A percentile compares a stretch with the other conserved stretches of the same genome.
phyloP scores from a whole-genome alignment of 1,140 invertebrate genomes.

The Eueides isabella region DNA sequence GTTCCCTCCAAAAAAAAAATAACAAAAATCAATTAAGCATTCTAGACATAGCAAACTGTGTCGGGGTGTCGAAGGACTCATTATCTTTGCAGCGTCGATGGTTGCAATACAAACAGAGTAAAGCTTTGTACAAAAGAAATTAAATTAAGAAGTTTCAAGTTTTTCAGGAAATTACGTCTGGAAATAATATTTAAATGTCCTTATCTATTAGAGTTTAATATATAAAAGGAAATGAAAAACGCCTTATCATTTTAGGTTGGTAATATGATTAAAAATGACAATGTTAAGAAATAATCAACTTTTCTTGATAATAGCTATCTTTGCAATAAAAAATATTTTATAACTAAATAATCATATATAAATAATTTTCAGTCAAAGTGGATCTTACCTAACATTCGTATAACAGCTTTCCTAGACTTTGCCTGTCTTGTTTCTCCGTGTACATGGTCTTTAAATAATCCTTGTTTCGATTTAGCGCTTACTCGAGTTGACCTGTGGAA shows the following conservation, averaged over 20 bases:
- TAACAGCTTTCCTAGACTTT: constrained; percentile 88
- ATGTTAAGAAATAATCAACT: too few relatives aligned
- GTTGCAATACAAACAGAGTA: not conserved
- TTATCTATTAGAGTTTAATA: not conserved
- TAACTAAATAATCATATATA: too few relatives aligned
- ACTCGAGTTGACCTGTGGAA: constrained; percentile 59
- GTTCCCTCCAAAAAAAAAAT: too few relatives aligned
- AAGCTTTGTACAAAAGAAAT: not conserved
- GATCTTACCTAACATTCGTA: constrained; percentile 90
- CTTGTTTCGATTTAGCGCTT: constrained; percentile 58
- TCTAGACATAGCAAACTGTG: not conserved
- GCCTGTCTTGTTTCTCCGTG: constrained; percentile 85
- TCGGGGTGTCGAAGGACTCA: not conserved
- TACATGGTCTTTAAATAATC: constrained; percentile 82
- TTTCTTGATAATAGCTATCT: too few relatives aligned
- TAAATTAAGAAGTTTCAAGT: not conserved
- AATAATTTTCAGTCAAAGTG: not conserved
- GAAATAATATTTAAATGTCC: not conserved
- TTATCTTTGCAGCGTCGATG: not conserved
- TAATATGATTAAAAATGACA: too few relatives aligned
- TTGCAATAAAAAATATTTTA: too few relatives aligned
- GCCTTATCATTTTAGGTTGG: too few relatives aligned
- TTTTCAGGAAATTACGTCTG: not conserved
- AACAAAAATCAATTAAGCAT: too few relatives aligned
- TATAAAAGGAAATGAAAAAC: not conserved